Percentiles rank a stretch among this genome's conserved stretches.
These are phyloP conservation scores for Pyrrhosoma nymphula DNA, from an alignment of 2,888 invertebrate genomes.

Conservation along the genomic window DNA sequence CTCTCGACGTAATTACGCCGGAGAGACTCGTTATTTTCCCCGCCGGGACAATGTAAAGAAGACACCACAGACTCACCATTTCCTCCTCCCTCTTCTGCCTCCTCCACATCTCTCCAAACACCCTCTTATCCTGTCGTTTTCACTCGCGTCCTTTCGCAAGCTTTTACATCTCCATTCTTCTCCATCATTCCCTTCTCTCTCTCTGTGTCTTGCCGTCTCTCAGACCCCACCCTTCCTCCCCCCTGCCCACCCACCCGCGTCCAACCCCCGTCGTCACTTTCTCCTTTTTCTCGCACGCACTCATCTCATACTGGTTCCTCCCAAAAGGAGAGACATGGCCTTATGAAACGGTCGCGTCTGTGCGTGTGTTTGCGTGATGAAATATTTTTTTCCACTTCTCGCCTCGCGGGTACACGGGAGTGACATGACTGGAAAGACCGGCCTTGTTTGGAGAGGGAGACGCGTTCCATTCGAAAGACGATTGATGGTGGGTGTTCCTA, in stretches of 20 bases:
- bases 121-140: not conserved
- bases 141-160: not conserved
- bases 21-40: constrained; percentile 57
- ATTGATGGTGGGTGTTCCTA: not conserved
- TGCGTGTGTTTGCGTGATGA: not conserved
- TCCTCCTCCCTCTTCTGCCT: not conserved
- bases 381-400: not conserved
- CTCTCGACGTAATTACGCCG: constrained; percentile 59
- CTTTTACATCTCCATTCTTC: not conserved
- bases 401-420: not conserved
- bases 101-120: not conserved
- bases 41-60: constrained; percentile 52
- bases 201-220: not conserved
- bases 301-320: not conserved
- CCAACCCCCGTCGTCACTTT: not conserved
- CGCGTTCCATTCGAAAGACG: not conserved
- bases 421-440: not conserved
- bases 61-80: not conserved
- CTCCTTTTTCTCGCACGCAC: not conserved
- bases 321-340: not conserved
- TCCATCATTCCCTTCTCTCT: not conserved
- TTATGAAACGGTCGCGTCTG: not conserved
- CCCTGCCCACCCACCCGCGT: not conserved
- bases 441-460: not conserved
- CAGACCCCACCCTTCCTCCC: not conserved